Evolutionary conservation across 2,888 invertebrate species (phyloP), one percentile per base, ranked within the genome.

Genomic region (Onthophagus sagittarius): DNA sequence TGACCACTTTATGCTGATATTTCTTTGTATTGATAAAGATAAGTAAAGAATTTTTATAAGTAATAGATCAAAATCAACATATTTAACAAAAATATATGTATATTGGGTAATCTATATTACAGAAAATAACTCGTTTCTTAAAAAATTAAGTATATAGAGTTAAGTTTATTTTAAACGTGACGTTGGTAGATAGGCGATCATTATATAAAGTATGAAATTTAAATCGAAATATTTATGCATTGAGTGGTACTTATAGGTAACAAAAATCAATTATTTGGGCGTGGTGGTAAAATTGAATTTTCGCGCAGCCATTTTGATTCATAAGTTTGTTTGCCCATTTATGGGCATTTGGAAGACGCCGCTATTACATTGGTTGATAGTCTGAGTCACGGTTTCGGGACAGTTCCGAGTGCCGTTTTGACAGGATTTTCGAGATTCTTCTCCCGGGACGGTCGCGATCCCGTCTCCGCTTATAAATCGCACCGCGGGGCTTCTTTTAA

Each of bases 291-390:
- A 79, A 80, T 83, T 84, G 82, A 83, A 81, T 83, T 81, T 80
- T 73, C 73, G 67, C 77, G 79, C 82, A 77, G 84, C 85, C 85
- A 85, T 85, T 77, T 85, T 85, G 82, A 78, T 72, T 71, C 73
- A 73, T 72, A 71, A 72, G 74, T 72, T 69, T 74, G 86, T 83
- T 88, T 86, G 85, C 84, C 90, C 90, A 85, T 89, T 88, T 88
- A 90, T 86, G 90, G 90, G 87, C 89, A 90, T 90, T 87, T 88
- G 86, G 84, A 85, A 83, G 86, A 87, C 86, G 85, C 87, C 83
- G 84, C 82, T 82, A 82, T 83, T 83, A 87, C 86, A 90, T 90
- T 90, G 89, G 90, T 81, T 83, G 83, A 84, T 82, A 81, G 74
- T 74, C 75, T 81, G 80, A 81, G 76, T 79, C 80, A 80, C 75